Evolutionary conservation across 2,888 invertebrate genomes (phyloP), one percentile per base, ranked within the genome.

Genomic region (Mantis religiosa): DNA sequence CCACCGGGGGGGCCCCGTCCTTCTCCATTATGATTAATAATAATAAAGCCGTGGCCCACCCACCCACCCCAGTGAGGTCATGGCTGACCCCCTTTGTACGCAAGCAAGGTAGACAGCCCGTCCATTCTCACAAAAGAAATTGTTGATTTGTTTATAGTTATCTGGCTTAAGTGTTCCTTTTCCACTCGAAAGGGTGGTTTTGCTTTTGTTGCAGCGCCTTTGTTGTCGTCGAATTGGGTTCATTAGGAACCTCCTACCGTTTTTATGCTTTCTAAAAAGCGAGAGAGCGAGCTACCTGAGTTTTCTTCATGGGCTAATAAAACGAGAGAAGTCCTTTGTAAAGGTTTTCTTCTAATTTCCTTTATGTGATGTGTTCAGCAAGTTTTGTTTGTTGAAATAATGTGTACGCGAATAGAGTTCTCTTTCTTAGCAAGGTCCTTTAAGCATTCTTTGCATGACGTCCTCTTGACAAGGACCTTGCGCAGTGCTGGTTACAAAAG

Each of bases 1-100:
- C 87, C 87, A 87, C 87, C 87, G 82, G 87, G 87, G 82, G 87
- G 87, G 81, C 54, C 54, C 54, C 41, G 82, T 82, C 87, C 87
- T 82, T 82, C 87, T 82, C 87, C 87, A 87, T 82, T 87, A 87
- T 87, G 30, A 87, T 87, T 87, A 87, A 87, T 87, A 87, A 87
- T 87, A 87, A 86, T 86, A 86, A 85, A 27, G 85, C 54, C 25
- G 54, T 71, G 25, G 54, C 54, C 54, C 54, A 71, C 54, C 54
- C 54, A 71, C 54, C 54, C 54, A 71, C 54, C 54, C 54, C 54
- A 20, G 15, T 20, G 54, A 71, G 54, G 54, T 71, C 54, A 71
- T 20, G 54, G 54, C 20, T 71, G 54, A 71, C 54, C 54, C 54
- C 20, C 25, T 25, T 71, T 71, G 15, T 15, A 20, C 54, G 6